Percentiles rank a stretch among this genome's conserved stretches.
These are phyloP conservation scores for Oedothorax gibbosus DNA, from an alignment of 1,140 invertebrate species.

Conservation along the genomic window DNA sequence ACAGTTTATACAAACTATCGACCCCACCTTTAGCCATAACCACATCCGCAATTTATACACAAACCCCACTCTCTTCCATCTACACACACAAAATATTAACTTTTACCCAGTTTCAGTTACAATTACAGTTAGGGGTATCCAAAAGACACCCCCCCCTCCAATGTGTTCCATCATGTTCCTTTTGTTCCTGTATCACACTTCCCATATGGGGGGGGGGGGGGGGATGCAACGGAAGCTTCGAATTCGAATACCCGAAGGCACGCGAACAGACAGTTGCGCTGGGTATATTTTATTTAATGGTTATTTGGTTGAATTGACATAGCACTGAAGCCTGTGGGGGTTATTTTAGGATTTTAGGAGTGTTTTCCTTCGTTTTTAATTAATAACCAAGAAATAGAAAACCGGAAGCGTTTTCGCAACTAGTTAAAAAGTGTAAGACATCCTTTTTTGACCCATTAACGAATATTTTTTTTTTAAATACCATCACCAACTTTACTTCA, in stretches of 20 bases:
- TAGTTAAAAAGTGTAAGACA: too few species aligned
- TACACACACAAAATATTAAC: slow-evolving; percentile 30
- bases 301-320: neutral
- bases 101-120: slow-evolving; percentile 28
- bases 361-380: too few species aligned
- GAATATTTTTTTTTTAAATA: too few species aligned
- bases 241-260: too few species aligned
- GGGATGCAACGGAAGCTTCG: neutral
- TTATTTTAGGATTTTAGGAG: too few species aligned
- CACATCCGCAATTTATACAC: neutral
- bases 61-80: neutral
- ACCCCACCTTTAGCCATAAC: too few species aligned
- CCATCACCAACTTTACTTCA: too few species aligned
- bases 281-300: neutral
- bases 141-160: neutral
- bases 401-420: too few species aligned
- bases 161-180: neutral
- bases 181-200: slow-evolving; percentile 35
- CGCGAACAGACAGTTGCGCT: neutral
- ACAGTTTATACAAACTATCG: too few species aligned
- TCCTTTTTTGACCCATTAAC: too few species aligned
- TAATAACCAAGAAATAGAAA: too few species aligned
- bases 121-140: slow-evolving; percentile 40
- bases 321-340: too few species aligned
- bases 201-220: slow-evolving; percentile 17